Evolutionary conservation across 2,888 invertebrate genomes (phyloP).

Genomic region (Andrena trimmerana): DNA sequence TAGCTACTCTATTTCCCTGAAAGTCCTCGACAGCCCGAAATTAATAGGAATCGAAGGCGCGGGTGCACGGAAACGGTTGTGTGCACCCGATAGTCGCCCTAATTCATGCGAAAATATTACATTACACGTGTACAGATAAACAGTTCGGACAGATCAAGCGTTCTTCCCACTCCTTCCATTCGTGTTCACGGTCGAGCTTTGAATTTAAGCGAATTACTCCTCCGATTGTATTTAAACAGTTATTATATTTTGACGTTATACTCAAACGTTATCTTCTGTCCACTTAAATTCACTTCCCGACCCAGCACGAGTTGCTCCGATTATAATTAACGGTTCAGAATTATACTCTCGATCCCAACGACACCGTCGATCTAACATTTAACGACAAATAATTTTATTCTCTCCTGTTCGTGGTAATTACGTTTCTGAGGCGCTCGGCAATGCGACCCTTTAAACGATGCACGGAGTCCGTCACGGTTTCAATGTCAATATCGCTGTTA

Average conservation of each 20-base stretch:
- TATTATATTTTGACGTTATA: too few relatives aligned
- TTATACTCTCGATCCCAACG: background rate
- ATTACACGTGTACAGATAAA: background rate
- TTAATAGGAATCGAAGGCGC: conserved; percentile 36
- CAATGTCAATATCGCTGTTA: background rate
- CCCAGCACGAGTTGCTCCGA: background rate
- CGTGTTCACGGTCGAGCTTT: background rate
- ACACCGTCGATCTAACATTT: conserved; percentile 7
- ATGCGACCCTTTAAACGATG: conserved; percentile 40
- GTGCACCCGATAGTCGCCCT: conserved; percentile 1
- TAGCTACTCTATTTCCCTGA: conserved; percentile 27
- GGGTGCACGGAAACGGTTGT: conserved; percentile 8
- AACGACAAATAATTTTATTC: conserved; percentile 36
- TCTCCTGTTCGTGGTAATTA: conserved; percentile 10
- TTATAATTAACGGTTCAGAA: background rate
- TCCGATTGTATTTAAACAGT: too few relatives aligned
- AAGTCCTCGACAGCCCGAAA: conserved; percentile 28
- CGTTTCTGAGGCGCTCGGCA: conserved; percentile 5
- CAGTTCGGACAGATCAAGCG: conserved; percentile 15
- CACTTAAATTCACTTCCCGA: conserved; percentile 6
- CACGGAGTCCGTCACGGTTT: background rate
- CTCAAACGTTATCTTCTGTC: background rate
- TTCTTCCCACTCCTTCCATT: background rate
- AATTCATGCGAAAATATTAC: conserved; percentile 30
- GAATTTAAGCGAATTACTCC: background rate